Base-by-base conservation (phyloP, 2,113 vertebrate species). In the Antennarius striatus region DNA sequence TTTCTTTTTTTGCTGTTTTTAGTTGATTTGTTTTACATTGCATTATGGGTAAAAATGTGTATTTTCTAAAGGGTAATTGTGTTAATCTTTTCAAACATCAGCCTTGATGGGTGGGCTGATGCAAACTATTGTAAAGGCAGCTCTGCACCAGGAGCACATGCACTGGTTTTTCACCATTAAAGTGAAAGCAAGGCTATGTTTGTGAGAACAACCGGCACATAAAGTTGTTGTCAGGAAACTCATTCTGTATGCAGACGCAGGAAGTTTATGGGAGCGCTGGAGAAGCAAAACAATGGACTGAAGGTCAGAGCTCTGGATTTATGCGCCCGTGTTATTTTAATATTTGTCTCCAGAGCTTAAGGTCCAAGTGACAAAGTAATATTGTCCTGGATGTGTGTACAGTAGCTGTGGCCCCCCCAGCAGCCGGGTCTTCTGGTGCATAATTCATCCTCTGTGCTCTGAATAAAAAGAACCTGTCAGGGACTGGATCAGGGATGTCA, bases 31-130 rank as follows among this genome's bases (percentile, higher is more conserved):
- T 47, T 3, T 56, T 63, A 46, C 36, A n/a, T 22, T 16, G 2
- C 39, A 45, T 47, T 50, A 36, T 56, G 22, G 28, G 40, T 15
- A 66, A 29, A 55, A 46, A 68, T 46, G 55, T 39, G 50, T 22
- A 29, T 58, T 68, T 63, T 64, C 29, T 8, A 7, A n/a, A 40
- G 68, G 39, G 59, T 75, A 63, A 73, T 82, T 86, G 67, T 50
- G 57, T 48, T 72, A 60, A 52, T 40, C 6, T 10, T 40, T 40
- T 40, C 22, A 22, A 22, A 36, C 32, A 36, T 3, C 32, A 36
- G 7, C 32, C 32, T 36, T 36, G 32, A 36, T 36, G 32, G 32
- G 32, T 36, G 1, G 3, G 32, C 32, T 36, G 32, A 36, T 36
- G 32, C 32, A 36, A 36, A 36, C 32, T 36, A 36, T 36, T 36